Percentiles rank a stretch among this genome's conserved stretches.
Evolutionary conservation across 2,113 vertebrate species (phyloP).

Genomic region (Chionis minor): DNA sequence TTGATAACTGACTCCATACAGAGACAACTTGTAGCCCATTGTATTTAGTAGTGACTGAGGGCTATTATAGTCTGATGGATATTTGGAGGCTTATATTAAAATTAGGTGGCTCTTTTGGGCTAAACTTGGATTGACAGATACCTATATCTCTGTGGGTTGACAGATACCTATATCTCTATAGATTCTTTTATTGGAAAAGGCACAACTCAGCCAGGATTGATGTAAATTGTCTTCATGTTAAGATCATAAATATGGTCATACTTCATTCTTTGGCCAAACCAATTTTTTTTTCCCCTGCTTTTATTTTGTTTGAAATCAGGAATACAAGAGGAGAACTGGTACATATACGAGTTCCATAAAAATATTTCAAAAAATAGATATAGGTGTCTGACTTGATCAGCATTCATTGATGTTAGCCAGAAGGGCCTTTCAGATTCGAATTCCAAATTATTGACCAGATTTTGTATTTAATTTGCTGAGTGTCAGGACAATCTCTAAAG

Average conservation of each 20-base stretch:
- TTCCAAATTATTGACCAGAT: background rate
- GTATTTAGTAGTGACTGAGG: background rate
- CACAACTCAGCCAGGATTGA: background rate
- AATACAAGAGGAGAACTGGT: background rate
- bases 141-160: background rate
- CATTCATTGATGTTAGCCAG: background rate
- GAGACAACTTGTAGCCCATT: background rate
- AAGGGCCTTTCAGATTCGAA: background rate
- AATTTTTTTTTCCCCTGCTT: background rate
- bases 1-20: background rate
- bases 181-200: background rate
- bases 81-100: conserved; percentile 40
- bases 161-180: background rate
- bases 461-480: background rate
- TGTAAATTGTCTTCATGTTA: background rate
- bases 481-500: background rate
- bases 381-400: background rate
- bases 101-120: conserved; percentile 24
- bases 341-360: background rate
- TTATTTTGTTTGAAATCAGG: background rate
- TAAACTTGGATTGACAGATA: background rate
- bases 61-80: background rate
- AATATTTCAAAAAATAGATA: background rate
- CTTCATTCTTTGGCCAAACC: background rate
- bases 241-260: background rate